Evolutionary conservation across 2,797 vertebrate species (phyloP), one percentile per base, ranked within the genome.

Genomic region (Melanogrammus aeglefinus): DNA sequence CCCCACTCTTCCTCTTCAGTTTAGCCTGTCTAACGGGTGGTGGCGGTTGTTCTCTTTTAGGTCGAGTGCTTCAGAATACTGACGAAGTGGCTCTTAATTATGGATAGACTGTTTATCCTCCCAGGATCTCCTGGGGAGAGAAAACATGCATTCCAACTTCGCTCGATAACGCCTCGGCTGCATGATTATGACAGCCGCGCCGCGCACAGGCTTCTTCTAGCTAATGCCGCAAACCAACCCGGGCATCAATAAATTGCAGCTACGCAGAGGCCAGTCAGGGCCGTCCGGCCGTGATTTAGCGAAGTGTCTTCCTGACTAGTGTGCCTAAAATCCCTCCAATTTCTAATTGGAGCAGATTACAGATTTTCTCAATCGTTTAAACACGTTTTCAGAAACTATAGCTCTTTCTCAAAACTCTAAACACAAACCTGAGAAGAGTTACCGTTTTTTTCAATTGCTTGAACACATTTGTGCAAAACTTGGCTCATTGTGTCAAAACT

Each of bases 91-190:
- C 86, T 83, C 80, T 92, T 91, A 91, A 92, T 92, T 93, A 93
- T 91, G 87, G 87, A 92, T 91, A 85, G 85, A 76, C 88, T 91
- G 91, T 92, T 91, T 89, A 90, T 91, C 86, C 85, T 91, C 86
- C 82, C 86, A 91, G 90, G 89, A 92, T 82, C 88, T 87, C 81
- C 86, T 77, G 83, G 74, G 85, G 85, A 90, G 80, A 82, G 81
- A 82, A 90, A 89, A 89, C 86, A 89, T 86, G 83, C 78, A 84
- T 85, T 87, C 82, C 78, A 80, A 86, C 88, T 89, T 83, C 0
- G 75, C 81, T 76, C 79, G 80, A 78, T 44, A 86, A 83, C 44
- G 57, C 80, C 78, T 88, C 66, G n/a, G 6, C 77, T 72, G 72
- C 79, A 18, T 14, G 85, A 80, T 90, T 88, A 86, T 83, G 88